A percentile compares a stretch with the other conserved stretches of the same genome.
Conservation (phyloP, 2,797 vertebrate genomes). For the Leontopithecus rosalia region DNA sequence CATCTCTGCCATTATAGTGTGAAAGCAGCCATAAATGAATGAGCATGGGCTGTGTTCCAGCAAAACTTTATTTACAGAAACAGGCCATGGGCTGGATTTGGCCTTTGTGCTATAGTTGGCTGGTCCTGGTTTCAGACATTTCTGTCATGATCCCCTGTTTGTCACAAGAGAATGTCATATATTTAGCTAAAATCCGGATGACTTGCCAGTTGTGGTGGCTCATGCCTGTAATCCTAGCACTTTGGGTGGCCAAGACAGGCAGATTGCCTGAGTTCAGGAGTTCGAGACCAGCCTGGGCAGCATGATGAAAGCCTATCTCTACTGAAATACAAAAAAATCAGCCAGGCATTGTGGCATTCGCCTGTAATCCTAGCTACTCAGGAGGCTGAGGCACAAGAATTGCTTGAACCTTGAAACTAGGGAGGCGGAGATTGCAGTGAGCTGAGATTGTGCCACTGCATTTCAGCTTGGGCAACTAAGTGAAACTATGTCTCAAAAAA, state of each 20-base stretch:
- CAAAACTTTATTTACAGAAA: no score
- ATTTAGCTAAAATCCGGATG: neutral
- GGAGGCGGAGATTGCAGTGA: neutral
- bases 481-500: neutral
- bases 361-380: neutral
- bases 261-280: neutral
- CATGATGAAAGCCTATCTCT: neutral
- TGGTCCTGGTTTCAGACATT: neutral
- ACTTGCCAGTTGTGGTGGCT: neutral
- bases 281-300: neutral
- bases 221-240: neutral
- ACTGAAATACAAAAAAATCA: neutral
- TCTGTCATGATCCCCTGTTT: neutral
- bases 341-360: neutral
- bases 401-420: neutral
- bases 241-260: neutral
- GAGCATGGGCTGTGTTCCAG: no score
- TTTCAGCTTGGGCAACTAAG: neutral
- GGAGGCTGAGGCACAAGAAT: neutral
- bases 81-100: neutral
- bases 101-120: neutral
- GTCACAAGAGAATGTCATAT: neutral
- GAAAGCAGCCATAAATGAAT: no score
- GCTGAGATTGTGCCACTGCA: neutral
- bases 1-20: no score